Conservation (phyloP, 2,888 invertebrate species). For the Andricus curvator region DNA sequence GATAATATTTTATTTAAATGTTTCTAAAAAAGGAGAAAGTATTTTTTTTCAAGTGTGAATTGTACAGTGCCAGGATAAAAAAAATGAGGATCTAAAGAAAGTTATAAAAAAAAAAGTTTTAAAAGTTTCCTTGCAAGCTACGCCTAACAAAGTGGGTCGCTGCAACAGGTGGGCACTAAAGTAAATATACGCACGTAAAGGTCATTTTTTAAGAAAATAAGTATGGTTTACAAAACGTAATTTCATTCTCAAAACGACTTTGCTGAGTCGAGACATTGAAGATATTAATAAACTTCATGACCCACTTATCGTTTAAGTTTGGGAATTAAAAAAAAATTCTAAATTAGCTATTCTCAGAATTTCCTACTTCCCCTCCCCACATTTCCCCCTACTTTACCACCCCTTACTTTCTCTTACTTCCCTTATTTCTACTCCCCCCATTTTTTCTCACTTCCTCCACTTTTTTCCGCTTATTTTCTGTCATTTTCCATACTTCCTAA, state of each 20-base stretch:
- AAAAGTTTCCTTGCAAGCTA: slow-evolving; percentile 67
- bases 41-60: not conserved
- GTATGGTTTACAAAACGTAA: slow-evolving; percentile 39
- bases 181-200: slow-evolving; percentile 75
- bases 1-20: too few species aligned
- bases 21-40: not conserved
- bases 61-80: not conserved
- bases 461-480: too few species aligned
- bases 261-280: not conserved
- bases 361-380: too few species aligned
- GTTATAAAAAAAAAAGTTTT: slow-evolving; percentile 71
- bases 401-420: too few species aligned
- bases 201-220: slow-evolving; percentile 65
- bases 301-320: not conserved
- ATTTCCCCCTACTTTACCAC: too few species aligned
- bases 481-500: too few species aligned
- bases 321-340: too few species aligned
- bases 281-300: not conserved
- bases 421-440: too few species aligned
- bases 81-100: slow-evolving; percentile 59
- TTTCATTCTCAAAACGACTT: slow-evolving; percentile 41
- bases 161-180: slow-evolving; percentile 76
- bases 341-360: too few species aligned
- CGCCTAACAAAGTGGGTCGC: slow-evolving; percentile 74
- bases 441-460: too few species aligned